Base-by-base conservation (phyloP, 2,888 invertebrate genomes). In the Willowsia nigromaculata region DNA sequence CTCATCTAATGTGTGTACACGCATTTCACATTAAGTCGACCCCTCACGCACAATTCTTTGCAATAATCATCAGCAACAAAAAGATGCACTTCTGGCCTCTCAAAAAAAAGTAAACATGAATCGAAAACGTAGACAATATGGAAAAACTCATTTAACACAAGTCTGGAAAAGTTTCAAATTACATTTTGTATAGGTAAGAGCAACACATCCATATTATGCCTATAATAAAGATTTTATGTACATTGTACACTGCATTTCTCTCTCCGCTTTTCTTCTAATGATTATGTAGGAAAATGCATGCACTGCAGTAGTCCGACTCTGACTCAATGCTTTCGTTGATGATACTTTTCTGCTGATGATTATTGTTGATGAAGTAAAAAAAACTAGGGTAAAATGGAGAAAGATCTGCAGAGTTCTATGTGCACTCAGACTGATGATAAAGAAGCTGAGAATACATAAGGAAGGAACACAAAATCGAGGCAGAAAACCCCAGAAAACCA, bases 321-420 rank as follows among this genome's bases (percentile, higher is more conserved):
- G 9, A 30, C 15, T 43, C 40, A 37, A 43, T 37, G 33, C 68
- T 37, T 30, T 7, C 40, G 53, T 22, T 50, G 65, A 33, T 71
- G 71, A 30, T 83, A 65, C 50, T 85, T 74, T 76, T 53, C 43
- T 76, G 37, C 15, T 85, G 85, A 76, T 62, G 76, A 56, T 53
- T 56, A 78, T 78, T 22, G 68, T 40, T 86, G 81, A 86, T 80
- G 80, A 86, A 71, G n/a, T n/a, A 43, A 80, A 86, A 71, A 53
- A 85, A 87, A 81, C 27, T 87, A 81, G 87, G 87, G 87, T 87
- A 87, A 81, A 78, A 56, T 53, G 56, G 50, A 78, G 56, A 78
- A 33, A 56, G 78, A 37, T 56, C 18, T n/a, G 50, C 18, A 30
- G 5, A 78, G 62, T 25, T 25, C 9, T 22, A n/a, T 65, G 18